A percentile compares a stretch with the other conserved stretches of the same genome.
phyloP scores from a whole-genome alignment of 2,888 invertebrate species.

The Melipona bicolor region DNA sequence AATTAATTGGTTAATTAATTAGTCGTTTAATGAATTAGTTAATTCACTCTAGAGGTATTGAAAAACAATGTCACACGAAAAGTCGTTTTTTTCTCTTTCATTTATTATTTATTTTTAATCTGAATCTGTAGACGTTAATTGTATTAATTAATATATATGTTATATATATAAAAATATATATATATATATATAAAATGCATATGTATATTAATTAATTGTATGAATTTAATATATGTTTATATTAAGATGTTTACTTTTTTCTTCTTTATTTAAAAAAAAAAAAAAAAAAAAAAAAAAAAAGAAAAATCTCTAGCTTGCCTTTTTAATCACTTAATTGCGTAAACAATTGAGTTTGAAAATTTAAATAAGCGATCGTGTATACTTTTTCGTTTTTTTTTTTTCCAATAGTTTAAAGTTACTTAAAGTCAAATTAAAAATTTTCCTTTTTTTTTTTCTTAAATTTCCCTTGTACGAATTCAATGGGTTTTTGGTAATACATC shows the following conservation, averaged over 20 bases:
- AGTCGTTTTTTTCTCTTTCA: conserved; percentile 43
- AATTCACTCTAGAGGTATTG: conserved; percentile 54
- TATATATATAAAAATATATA: conserved; percentile 42
- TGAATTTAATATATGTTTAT: conserved; percentile 62
- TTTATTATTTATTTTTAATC: conserved; percentile 60
- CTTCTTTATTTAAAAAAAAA: conserved; percentile 43
- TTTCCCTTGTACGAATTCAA: conserved; percentile 21
- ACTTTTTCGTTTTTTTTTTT: conserved; percentile 52
- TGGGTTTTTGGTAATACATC: background rate
- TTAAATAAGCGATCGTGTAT: conserved; percentile 45
- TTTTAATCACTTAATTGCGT: conserved; percentile 55
- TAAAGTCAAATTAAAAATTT: conserved; percentile 34
- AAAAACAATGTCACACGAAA: conserved; percentile 29
- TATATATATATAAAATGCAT: conserved; percentile 53
- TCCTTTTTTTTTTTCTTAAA: conserved; percentile 16
- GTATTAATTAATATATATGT: conserved; percentile 59
- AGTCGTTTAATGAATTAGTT: conserved; percentile 27
- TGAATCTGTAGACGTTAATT: conserved; percentile 51
- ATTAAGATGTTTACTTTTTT: conserved; percentile 55
- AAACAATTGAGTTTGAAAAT: conserved; percentile 54
- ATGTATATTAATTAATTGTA: conserved; percentile 62
- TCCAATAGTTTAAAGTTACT: conserved; percentile 43
- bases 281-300: background rate
- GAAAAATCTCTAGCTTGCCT: conserved; percentile 52
- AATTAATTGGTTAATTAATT: conserved; percentile 47